Conservation (phyloP, 1,140 invertebrate genomes). For the Dreissena polymorpha region DNA sequence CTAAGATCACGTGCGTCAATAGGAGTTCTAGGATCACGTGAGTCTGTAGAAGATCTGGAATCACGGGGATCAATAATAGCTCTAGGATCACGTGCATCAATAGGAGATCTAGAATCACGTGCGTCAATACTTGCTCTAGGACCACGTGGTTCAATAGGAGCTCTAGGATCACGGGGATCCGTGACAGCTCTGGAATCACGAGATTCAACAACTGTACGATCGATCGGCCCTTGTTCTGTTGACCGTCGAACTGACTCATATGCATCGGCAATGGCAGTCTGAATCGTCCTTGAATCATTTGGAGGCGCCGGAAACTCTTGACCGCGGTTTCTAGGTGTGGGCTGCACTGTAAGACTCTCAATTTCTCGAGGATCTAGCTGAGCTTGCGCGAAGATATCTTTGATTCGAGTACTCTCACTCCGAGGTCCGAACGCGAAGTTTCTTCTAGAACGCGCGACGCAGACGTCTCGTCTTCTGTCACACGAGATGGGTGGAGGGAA, state of each 20-base stretch:
- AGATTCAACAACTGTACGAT: no score
- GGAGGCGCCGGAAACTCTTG: conserved; percentile 9
- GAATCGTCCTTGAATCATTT: conserved; percentile 28
- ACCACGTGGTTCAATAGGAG: no score
- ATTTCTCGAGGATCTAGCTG: conserved; percentile 21
- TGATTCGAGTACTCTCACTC: not conserved
- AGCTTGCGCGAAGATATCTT: not conserved
- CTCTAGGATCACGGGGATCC: no score
- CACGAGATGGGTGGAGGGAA: conserved; percentile 33
- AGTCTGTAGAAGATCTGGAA: no score
- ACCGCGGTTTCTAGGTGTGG: conserved; percentile 34
- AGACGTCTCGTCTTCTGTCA: not conserved
- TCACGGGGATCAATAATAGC: no score
- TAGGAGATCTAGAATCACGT: no score
- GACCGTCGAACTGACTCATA: not conserved
- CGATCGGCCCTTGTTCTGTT: no score
- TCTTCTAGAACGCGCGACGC: conserved; percentile 30
- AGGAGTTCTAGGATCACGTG: no score
- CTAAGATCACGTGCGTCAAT: no score
- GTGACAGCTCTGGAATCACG: no score
- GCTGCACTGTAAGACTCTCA: not conserved
- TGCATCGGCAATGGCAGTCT: conserved; percentile 39
- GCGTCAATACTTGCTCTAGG: no score
- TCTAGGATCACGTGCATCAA: no score
- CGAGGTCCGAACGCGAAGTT: conserved; percentile 18